Conservation (phyloP, 1,140 invertebrate species). For the Philopotamus ludificatus region DNA sequence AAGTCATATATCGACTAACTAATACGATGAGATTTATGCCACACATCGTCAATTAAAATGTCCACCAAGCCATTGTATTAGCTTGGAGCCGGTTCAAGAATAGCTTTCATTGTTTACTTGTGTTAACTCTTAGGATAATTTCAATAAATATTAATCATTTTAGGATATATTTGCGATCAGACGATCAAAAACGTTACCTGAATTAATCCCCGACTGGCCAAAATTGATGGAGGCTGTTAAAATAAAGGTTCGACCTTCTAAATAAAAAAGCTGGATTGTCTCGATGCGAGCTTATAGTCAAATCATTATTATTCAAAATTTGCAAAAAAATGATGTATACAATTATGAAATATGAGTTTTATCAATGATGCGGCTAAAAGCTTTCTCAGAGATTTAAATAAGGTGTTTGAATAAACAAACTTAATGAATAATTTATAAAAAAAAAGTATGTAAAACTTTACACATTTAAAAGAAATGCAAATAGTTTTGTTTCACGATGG, state of each 20-base stretch:
- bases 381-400: constrained; percentile 12
- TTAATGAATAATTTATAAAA: not conserved
- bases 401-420: constrained; percentile 1
- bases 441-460: not conserved
- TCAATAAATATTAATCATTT: constrained; percentile 43
- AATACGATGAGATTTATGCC: not conserved
- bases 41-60: not conserved
- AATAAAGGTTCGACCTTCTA: constrained; percentile 62
- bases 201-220: constrained; percentile 65
- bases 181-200: constrained; percentile 62
- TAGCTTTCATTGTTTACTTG: not conserved
- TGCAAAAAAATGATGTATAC: not conserved
- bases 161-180: constrained; percentile 66
- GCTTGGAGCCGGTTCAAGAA: too few relatives aligned
- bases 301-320: not conserved
- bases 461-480: constrained; percentile 11
- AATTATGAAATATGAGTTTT: not conserved
- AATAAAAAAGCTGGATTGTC: constrained; percentile 37
- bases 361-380: not conserved
- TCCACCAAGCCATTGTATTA: too few relatives aligned
- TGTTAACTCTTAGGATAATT: constrained; percentile 12
- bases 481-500: not conserved
- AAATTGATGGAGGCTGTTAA: constrained; percentile 59
- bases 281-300: constrained; percentile 15
- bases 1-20: too few relatives aligned